Evolutionary conservation across 2,888 invertebrate species (phyloP), one percentile per base, ranked within the genome.

Genomic region (Tachina grossa): DNA sequence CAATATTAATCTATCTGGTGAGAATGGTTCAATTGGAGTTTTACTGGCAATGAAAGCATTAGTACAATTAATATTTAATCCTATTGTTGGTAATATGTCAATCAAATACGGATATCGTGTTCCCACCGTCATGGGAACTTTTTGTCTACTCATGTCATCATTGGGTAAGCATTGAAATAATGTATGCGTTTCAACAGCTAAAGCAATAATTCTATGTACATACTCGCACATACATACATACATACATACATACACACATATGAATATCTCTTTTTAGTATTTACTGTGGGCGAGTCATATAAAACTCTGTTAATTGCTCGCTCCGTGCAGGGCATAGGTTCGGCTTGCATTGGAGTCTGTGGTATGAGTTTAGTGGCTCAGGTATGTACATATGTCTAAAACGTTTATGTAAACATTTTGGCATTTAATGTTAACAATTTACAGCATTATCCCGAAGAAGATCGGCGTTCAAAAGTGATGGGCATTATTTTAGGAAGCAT

Each of bases 401-500:
- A 45, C 10, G 9, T 31, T 41, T 39, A 31, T 14, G 9, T 5
- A 16, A 43, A 11, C 45, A 5, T 31, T 1, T 63, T 61, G 2
- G 6, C 1, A 41, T 14, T 39, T 59, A 31, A 31, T n/a, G 3
- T 9, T 41, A 19, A 1, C 11, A 43, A 45, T 45, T 63, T 75
- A 41, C 45, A 86, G 90, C 90, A 92, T 84, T 91, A 93, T 90
- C 93, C 93, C 0, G 93, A 93, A 84, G 92, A 93, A 74, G 92
- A 90, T 14, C 91, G 92, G 8, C 91, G 93, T 2, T 95, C 95
- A 39, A 94, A 94, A 89, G 93, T 96, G n/a, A 96, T 97, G 96
- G 97, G 97, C 74, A 93, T 96, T 41, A 95, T 96, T 2, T 94
- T 97, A 90, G 96, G 97, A 8, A 97, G 97, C 83, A 95, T 96